Evolutionary conservation across 2,797 vertebrate species (phyloP).

Genomic region (Thripadectes ignobilis): DNA sequence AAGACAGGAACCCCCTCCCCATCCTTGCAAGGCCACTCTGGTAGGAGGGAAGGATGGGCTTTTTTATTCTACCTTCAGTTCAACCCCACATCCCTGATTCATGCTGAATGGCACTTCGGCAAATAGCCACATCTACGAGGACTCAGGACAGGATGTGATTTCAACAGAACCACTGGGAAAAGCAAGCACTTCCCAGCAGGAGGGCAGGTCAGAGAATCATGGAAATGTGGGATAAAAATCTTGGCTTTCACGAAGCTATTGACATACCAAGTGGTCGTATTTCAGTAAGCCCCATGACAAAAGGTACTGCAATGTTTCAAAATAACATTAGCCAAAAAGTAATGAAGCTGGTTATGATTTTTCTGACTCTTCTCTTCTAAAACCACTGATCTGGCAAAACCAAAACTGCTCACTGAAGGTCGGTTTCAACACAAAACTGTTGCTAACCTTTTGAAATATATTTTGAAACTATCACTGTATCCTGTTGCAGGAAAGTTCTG

Average conservation of each 20-base stretch:
- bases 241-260: not conserved
- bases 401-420: not conserved
- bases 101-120: not conserved
- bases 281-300: conserved; percentile 8
- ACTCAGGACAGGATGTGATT: conserved; percentile 4
- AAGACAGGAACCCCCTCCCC: not conserved
- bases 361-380: not conserved
- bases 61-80: not conserved
- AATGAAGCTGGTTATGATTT: not conserved
- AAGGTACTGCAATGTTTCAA: not conserved
- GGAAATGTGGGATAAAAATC: not conserved
- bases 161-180: conserved; percentile 9
- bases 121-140: not conserved
- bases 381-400: conserved; percentile 22
- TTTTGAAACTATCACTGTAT: not conserved
- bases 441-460: not conserved
- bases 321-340: not conserved
- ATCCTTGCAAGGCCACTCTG: not conserved
- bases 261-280: not conserved
- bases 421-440: not conserved
- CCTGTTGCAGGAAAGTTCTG: not conserved
- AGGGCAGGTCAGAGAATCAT: not conserved
- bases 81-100: not conserved
- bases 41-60: not conserved
- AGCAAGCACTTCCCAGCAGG: not conserved